phyloP scores from a whole-genome alignment of 2,888 invertebrate species.

The Drosophila macrothrix region DNA sequence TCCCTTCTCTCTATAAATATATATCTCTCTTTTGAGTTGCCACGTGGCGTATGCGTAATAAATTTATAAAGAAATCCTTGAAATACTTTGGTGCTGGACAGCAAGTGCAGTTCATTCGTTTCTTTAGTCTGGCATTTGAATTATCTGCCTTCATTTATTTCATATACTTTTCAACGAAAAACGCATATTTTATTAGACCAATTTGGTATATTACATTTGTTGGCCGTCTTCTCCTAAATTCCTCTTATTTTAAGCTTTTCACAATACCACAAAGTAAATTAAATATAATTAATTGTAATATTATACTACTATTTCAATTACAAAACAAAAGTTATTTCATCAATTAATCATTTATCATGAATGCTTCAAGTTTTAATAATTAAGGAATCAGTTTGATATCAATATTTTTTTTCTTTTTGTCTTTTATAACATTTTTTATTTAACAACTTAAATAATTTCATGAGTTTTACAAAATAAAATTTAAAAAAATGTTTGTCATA shows the following conservation, averaged over 20 bases:
- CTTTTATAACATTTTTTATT: no score
- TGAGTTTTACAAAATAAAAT: no score
- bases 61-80: constrained; percentile 26
- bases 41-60: constrained; percentile 52
- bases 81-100: constrained; percentile 18
- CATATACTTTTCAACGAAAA: not conserved
- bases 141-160: constrained; percentile 10
- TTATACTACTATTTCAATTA: not conserved
- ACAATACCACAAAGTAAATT: fast-evolving
- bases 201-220: not conserved
- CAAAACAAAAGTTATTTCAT: not conserved
- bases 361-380: not conserved
- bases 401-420: no score
- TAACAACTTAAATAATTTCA: not conserved
- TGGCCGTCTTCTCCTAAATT: not conserved
- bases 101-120: constrained; percentile 8
- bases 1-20: not conserved
- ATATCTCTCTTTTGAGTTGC: constrained; percentile 7
- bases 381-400: not conserved
- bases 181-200: not conserved
- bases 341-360: not conserved
- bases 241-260: not conserved
- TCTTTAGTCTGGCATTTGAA: constrained; percentile 15
- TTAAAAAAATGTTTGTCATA: no score
- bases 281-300: not conserved